Conservation (phyloP, 2,797 vertebrate genomes). For the Loris lydekkerianus region DNA sequence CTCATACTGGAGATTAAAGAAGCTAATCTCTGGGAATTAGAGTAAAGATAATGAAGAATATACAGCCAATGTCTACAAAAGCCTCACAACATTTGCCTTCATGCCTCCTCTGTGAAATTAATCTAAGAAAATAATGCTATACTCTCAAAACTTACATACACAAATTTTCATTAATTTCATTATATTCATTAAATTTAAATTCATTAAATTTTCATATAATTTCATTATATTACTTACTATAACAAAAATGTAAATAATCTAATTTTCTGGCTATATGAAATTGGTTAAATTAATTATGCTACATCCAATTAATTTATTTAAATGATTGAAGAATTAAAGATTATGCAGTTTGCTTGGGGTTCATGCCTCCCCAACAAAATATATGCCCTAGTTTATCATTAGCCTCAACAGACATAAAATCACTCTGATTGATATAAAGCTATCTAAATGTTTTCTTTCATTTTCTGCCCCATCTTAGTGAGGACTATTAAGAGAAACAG, state of each 20-base stretch:
- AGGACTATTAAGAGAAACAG: neutral
- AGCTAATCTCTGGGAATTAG: neutral
- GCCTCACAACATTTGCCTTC: neutral
- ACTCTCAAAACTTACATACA: neutral
- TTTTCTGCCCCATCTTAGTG: neutral
- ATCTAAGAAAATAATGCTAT: neutral
- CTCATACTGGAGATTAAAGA: neutral
- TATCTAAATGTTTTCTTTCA: neutral
- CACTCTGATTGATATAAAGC: neutral
- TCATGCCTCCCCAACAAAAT: neutral
- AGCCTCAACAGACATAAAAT: neutral
- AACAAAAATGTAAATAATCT: slow-evolving; percentile 8
- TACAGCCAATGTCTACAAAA: neutral
- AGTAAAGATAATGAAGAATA: neutral
- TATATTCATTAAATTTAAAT: too few species aligned
- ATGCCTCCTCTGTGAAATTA: neutral
- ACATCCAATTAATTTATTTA: neutral
- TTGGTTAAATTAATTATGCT: neutral
- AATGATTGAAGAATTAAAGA: neutral
- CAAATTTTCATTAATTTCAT: neutral
- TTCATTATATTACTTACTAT: neutral
- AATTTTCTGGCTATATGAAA: slow-evolving; percentile 28
- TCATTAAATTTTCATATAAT: too few species aligned
- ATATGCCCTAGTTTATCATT: neutral
- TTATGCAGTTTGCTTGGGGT: neutral